Conservation (phyloP, 2,888 invertebrate species). For the Hyles lineata region DNA sequence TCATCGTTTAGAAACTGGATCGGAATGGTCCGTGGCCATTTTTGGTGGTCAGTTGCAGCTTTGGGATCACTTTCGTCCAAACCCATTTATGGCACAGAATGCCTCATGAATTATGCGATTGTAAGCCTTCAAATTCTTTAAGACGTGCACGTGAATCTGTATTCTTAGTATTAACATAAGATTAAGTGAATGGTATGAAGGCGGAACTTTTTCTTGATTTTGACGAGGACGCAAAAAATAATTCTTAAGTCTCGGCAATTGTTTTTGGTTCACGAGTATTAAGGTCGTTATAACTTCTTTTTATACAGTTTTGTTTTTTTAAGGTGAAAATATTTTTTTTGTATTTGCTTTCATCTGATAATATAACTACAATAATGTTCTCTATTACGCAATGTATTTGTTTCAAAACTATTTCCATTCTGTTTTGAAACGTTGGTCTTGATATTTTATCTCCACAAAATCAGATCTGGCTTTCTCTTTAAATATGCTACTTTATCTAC, state of each 20-base stretch:
- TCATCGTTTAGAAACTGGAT: constrained; percentile 71
- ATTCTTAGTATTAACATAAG: constrained; percentile 26
- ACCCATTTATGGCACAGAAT: constrained; percentile 78
- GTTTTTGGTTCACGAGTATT: background rate
- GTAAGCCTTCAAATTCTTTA: constrained; percentile 42
- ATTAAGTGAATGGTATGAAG: constrained; percentile 23
- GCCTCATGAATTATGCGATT: constrained; percentile 79
- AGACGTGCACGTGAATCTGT: constrained; percentile 28
- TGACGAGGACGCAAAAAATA: background rate
- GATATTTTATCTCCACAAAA: background rate
- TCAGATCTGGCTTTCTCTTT: background rate
- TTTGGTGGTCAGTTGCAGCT: constrained; percentile 66
- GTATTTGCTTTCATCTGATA: too few relatives aligned
- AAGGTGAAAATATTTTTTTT: too few relatives aligned
- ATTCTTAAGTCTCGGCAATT: background rate
- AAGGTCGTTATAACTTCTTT: too few relatives aligned
- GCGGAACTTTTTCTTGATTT: constrained; percentile 16
- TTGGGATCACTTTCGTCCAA: constrained; percentile 76
- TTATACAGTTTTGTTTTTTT: too few relatives aligned
- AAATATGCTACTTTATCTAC: background rate
- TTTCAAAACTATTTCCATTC: too few relatives aligned
- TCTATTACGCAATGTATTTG: background rate
- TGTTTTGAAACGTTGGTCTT: background rate
- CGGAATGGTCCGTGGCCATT: constrained; percentile 60
- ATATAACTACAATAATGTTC: background rate